Percentiles rank a stretch among this genome's conserved stretches.
These are phyloP conservation scores for Caretta caretta DNA, from an alignment of 2,113 vertebrate species.

Conservation along the genomic window DNA sequence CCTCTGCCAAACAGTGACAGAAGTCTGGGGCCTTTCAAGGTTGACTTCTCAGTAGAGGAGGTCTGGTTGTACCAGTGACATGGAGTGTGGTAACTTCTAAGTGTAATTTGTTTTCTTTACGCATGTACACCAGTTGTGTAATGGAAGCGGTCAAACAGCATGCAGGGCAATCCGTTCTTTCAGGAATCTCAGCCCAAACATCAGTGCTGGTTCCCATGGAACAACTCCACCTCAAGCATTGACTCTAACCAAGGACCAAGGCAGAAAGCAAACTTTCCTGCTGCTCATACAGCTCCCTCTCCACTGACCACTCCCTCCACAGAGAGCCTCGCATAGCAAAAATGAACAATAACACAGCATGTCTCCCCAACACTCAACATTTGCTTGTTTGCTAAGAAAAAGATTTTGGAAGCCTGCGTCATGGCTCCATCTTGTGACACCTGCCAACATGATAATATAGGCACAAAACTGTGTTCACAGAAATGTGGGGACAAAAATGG, in stretches of 20 bases:
- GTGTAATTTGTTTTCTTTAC: neutral
- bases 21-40: neutral
- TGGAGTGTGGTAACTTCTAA: neutral
- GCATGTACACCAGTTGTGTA: neutral
- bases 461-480: neutral
- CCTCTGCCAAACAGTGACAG: neutral
- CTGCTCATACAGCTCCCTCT: neutral
- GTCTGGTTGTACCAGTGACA: neutral
- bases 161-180: neutral
- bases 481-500: neutral
- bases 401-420: neutral
- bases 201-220: neutral
- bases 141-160: neutral
- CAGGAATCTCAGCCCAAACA: neutral
- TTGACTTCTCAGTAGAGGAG: neutral
- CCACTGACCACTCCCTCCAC: too few species aligned
- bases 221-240: neutral
- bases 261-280: neutral
- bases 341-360: neutral
- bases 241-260: neutral
- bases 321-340: neutral
- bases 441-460: neutral
- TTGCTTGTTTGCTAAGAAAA: neutral
- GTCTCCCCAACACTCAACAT: neutral
- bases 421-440: neutral